phyloP scores from a whole-genome alignment of 1,140 invertebrate species.

The Zelostemma sp. region DNA sequence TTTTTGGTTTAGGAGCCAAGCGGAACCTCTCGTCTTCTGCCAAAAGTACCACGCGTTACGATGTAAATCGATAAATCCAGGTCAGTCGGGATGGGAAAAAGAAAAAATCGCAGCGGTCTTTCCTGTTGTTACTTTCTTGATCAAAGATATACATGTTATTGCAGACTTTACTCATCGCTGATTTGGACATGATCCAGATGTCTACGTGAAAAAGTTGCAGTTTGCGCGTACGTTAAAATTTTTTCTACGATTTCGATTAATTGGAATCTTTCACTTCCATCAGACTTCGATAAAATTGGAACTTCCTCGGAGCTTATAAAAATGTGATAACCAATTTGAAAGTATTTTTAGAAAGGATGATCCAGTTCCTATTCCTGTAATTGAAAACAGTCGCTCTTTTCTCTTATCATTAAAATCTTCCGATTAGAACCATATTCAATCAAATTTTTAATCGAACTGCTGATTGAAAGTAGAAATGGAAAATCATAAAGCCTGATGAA shows the following conservation, averaged over 20 bases:
- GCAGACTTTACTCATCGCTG: neutral
- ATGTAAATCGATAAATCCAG: slow-evolving; percentile 8
- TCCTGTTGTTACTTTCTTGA: slow-evolving; percentile 5
- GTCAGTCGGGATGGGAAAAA: neutral
- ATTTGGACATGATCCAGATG: slow-evolving; percentile 6
- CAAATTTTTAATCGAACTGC: too few relatives aligned
- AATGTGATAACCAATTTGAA: too few relatives aligned
- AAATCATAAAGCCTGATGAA: too few relatives aligned
- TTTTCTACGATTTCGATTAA: too few relatives aligned
- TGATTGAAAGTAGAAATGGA: too few relatives aligned
- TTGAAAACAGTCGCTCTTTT: too few relatives aligned
- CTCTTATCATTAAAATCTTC: too few relatives aligned
- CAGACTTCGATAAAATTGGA: too few relatives aligned
- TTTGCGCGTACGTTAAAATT: neutral
- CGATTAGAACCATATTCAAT: too few relatives aligned
- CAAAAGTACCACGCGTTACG: neutral
- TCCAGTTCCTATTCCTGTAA: slow-evolving; percentile 1
- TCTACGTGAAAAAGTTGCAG: neutral
- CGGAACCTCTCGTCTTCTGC: neutral
- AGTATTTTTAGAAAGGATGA: too few relatives aligned
- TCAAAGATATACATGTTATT: neutral
- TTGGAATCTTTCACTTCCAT: too few relatives aligned
- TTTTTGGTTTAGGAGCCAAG: slow-evolving; percentile 5
- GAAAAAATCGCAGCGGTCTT: neutral
- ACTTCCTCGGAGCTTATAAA: too few relatives aligned